Conservation (phyloP, 2,888 invertebrate genomes). For the Heliconius cydno region DNA sequence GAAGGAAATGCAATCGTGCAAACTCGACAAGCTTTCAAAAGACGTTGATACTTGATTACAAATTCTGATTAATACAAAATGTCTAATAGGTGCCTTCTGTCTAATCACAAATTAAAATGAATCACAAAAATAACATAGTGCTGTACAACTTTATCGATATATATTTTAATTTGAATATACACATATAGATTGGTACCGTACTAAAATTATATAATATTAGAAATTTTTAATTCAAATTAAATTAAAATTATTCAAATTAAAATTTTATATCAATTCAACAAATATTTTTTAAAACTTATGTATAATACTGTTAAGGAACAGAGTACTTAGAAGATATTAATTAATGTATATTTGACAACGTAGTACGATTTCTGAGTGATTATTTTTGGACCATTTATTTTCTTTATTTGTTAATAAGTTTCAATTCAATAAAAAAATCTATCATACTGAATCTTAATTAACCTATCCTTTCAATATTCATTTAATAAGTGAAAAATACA, state of each 20-base stretch:
- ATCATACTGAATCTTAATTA: background rate
- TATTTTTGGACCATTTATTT: background rate
- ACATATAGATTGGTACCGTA: background rate
- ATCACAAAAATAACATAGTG: conserved; percentile 26
- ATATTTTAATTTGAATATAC: background rate
- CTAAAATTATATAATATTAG: too few relatives aligned
- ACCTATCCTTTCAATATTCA: too few relatives aligned
- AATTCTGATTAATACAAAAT: background rate
- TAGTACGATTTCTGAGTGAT: background rate
- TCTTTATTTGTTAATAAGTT: background rate
- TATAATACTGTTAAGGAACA: too few relatives aligned
- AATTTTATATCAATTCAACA: too few relatives aligned
- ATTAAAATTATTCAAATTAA: too few relatives aligned
- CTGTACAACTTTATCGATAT: conserved; percentile 8
- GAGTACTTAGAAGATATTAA: background rate
- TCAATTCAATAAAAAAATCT: background rate
- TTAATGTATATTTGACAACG: too few relatives aligned
- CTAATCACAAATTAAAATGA: conserved; percentile 13
- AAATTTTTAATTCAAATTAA: too few relatives aligned
- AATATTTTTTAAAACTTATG: too few relatives aligned
- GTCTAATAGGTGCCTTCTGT: background rate
- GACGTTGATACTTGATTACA: conserved; percentile 1
- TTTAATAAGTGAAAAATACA: background rate
- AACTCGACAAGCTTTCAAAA: background rate
- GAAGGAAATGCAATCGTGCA: background rate